Conservation (phyloP, 2,888 invertebrate species). For the Eristalinus sepulchralis region DNA sequence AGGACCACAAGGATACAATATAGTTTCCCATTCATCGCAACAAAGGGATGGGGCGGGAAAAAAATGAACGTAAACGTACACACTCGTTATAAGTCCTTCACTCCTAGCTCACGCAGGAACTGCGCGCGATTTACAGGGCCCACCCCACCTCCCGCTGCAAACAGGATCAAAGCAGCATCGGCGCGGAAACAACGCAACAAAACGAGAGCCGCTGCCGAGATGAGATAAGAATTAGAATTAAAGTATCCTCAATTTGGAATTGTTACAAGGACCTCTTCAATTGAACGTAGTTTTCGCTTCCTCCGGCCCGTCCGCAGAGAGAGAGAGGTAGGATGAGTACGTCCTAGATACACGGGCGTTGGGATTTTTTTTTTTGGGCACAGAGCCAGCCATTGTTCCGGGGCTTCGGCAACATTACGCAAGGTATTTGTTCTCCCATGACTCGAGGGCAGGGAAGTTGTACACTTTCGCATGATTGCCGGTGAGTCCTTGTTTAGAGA, state of each 20-base stretch:
- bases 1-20: conserved; percentile 50
- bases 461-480: conserved; percentile 61
- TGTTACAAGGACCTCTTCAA: conserved; percentile 52
- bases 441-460: conserved; percentile 64
- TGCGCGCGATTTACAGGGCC: conserved; percentile 51
- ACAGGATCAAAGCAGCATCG: conserved; percentile 56
- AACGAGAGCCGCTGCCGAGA: conserved; percentile 32
- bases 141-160: conserved; percentile 35
- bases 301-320: background rate
- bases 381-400: conserved; percentile 41
- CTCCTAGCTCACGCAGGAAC: conserved; percentile 2
- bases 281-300: background rate
- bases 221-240: conserved; percentile 71
- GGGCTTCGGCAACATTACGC: conserved; percentile 33
- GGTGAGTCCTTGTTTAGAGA: conserved; percentile 26
- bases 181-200: background rate
- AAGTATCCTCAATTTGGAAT: conserved; percentile 66
- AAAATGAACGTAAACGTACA: conserved; percentile 51
- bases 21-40: conserved; percentile 53
- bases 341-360: conserved; percentile 45
- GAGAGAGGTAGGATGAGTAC: conserved; percentile 10
- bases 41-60: conserved; percentile 44
- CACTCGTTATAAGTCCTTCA: conserved; percentile 28
- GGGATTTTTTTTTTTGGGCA: background rate
- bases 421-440: conserved; percentile 43